phyloP scores from a whole-genome alignment of 2,797 vertebrate species.

The Urocyon cinereoargenteus region DNA sequence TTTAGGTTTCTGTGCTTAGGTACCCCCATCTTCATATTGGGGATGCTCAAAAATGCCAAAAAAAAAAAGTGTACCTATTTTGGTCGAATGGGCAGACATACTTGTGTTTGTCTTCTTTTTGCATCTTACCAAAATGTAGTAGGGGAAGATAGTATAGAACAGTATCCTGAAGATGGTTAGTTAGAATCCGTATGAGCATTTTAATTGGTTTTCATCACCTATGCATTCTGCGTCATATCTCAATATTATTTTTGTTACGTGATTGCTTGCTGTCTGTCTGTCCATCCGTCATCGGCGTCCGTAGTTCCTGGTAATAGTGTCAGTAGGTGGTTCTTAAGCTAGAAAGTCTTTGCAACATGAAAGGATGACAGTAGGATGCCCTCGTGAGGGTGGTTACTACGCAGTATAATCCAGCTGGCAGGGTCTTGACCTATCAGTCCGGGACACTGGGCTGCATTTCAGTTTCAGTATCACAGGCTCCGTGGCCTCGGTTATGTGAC shows the following conservation, averaged over 20 bases:
- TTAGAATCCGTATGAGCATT: neutral
- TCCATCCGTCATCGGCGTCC: neutral
- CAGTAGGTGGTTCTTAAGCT: slow-evolving; percentile 15
- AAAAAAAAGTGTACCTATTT: neutral
- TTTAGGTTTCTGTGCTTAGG: neutral
- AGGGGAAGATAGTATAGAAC: neutral
- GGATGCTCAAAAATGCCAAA: neutral
- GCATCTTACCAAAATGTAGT: neutral
- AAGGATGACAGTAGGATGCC: slow-evolving; percentile 7
- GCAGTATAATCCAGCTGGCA: neutral
- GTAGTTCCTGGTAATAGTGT: neutral
- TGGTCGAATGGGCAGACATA: neutral
- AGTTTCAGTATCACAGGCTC: neutral
- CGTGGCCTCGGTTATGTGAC: neutral
- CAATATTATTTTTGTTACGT: slow-evolving; percentile 44
- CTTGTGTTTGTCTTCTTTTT: neutral
- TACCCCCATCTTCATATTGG: slow-evolving; percentile 2
- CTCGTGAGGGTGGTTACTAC: neutral
- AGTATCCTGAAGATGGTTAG: neutral
- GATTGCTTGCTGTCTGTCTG: neutral
- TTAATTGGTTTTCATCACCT: neutral
- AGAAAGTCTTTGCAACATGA: slow-evolving; percentile 23
- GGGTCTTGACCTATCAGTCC: neutral
- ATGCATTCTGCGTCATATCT: neutral
- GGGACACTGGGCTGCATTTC: slow-evolving; percentile 9